Percentiles rank a stretch among this genome's conserved stretches.
phyloP scores from a whole-genome alignment of 2,888 invertebrate genomes.

The Sclerodermus sp. region DNA sequence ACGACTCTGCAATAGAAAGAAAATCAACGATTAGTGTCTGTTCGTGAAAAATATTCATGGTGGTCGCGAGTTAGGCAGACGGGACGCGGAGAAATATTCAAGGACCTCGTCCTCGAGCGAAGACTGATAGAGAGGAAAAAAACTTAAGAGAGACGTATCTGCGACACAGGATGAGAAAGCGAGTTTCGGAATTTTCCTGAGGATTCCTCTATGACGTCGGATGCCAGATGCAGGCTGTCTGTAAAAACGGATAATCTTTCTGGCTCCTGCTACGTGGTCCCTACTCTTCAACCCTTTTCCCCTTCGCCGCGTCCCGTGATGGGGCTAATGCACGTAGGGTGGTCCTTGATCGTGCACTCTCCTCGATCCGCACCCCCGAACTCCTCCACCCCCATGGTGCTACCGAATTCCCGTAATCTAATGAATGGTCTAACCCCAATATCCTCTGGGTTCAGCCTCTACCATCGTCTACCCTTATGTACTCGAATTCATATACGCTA shows the following conservation, averaged over 20 bases:
- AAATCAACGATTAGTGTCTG: conserved; percentile 1
- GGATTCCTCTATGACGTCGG: no score
- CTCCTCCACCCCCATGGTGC: conserved; percentile 17
- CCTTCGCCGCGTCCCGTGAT: conserved; percentile 26
- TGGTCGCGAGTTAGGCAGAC: no score
- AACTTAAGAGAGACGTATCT: no score
- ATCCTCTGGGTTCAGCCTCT: conserved; percentile 38
- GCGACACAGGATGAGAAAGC: no score
- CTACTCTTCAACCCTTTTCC: conserved; percentile 35
- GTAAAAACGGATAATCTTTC: conserved; percentile 13
- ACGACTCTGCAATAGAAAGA: conserved; percentile 53
- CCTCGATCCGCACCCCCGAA: conserved; percentile 19
- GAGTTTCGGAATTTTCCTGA: no score
- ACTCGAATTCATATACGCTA: conserved; percentile 23
- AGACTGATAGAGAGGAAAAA: no score
- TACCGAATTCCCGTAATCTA: conserved; percentile 51
- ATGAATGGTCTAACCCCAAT: conserved; percentile 48
- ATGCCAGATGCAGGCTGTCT: background rate
- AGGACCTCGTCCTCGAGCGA: no score
- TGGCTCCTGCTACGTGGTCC: conserved; percentile 24
- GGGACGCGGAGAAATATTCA: no score
- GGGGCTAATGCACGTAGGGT: conserved; percentile 30
- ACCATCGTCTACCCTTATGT: conserved; percentile 24
- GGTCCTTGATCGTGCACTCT: conserved; percentile 34
- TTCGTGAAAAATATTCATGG: no score